Evolutionary conservation across 2,113 vertebrate genomes (phyloP).

Genomic region (Cephalopterus ornatus): DNA sequence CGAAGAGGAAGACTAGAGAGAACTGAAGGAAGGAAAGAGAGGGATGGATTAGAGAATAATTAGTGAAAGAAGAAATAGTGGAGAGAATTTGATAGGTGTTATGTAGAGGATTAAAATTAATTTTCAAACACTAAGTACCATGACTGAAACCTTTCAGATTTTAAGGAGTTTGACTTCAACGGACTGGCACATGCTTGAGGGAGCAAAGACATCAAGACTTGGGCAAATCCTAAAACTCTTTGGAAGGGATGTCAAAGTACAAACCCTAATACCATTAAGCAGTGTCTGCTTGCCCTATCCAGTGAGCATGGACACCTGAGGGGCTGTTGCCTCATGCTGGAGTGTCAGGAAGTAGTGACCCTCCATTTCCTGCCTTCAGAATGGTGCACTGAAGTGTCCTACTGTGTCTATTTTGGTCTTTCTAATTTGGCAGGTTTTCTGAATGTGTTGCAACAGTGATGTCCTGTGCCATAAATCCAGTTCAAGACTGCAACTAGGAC

Average conservation of each 20-base stretch:
- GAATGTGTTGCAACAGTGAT: neutral
- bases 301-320: rapidly evolving
- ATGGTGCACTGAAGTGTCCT: neutral
- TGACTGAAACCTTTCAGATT: neutral
- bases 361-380: neutral
- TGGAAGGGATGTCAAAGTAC: neutral
- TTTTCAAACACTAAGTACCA: neutral
- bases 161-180: neutral
- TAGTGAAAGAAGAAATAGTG: neutral
- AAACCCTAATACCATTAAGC: neutral
- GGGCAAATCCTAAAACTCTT: neutral
- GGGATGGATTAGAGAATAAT: neutral
- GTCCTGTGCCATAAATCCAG: neutral
- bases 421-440: neutral
- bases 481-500: neutral
- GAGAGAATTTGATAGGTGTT: neutral
- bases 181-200: neutral
- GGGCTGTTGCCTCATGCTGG: rapidly evolving
- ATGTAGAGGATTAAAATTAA: neutral
- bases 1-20: neutral
- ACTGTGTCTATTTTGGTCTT: neutral
- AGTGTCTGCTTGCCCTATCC: rapidly evolving
- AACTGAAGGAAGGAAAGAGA: neutral
- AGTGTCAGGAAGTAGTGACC: neutral
- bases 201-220: neutral